Conservation (phyloP, 2,797 vertebrate species). For the Molossus alvarezi region DNA sequence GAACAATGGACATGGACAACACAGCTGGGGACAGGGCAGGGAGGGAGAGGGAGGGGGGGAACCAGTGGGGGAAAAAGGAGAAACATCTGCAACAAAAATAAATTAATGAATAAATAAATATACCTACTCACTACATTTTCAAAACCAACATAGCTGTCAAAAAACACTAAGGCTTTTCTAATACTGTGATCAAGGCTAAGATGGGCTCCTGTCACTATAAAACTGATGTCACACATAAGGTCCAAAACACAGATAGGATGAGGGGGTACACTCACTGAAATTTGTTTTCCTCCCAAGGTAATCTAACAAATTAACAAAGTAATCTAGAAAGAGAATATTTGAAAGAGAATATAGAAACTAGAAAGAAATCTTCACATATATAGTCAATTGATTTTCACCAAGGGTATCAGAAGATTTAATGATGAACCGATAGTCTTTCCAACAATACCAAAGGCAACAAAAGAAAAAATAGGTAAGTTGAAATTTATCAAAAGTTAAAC, state of each 20-base stretch:
- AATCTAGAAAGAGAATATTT: background rate
- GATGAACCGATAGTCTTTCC: background rate
- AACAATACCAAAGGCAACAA: background rate
- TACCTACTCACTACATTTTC: background rate
- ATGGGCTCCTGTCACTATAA: background rate
- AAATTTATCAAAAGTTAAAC: background rate
- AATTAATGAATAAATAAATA: background rate
- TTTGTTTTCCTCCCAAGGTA: slow-evolving; percentile 4
- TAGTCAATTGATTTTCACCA: too few species aligned
- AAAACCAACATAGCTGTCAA: slow-evolving; percentile 10
- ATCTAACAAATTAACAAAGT: background rate
- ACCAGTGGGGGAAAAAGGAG: too few species aligned
- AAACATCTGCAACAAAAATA: too few species aligned
- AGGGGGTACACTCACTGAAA: background rate
- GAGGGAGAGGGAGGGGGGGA: too few species aligned
- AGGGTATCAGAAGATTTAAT: background rate
- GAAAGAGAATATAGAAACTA: background rate
- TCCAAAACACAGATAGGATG: background rate
- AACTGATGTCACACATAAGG: slow-evolving; percentile 6
- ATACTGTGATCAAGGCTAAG: slow-evolving; percentile 11
- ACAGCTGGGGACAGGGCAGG: too few species aligned
- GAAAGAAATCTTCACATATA: too few species aligned
- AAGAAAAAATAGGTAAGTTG: background rate
- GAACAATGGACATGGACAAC: too few species aligned
- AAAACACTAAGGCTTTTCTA: slow-evolving; percentile 36